A percentile compares a stretch with the other conserved stretches of the same genome.
phyloP scores from a whole-genome alignment of 1,140 invertebrate species.

The Eupristina koningsbergeri region DNA sequence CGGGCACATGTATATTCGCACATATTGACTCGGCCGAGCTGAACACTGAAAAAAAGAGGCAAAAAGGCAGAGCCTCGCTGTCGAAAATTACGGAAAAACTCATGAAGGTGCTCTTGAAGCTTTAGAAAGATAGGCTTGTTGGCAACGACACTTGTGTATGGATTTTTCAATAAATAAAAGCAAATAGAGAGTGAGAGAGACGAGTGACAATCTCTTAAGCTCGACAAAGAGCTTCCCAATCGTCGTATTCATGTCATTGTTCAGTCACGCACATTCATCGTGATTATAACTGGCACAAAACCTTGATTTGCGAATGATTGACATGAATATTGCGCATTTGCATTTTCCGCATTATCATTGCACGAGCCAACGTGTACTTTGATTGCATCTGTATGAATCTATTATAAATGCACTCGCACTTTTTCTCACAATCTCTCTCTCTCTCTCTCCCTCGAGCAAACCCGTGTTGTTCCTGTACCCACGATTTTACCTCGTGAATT shows the following conservation, averaged over 20 bases:
- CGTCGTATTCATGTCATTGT: background rate
- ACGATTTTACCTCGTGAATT: no score
- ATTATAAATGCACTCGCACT: no score
- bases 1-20: background rate
- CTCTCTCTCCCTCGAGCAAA: background rate
- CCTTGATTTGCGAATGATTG: background rate
- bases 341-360: background rate
- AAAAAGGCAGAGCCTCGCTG: background rate
- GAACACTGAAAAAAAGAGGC: background rate
- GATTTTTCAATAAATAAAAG: background rate
- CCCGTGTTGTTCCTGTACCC: background rate
- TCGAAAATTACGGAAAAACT: slow-evolving; percentile 13
- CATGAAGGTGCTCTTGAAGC: background rate
- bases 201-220: background rate
- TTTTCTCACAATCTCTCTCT: background rate
- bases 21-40: background rate
- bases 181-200: background rate
- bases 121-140: slow-evolving; percentile 27
- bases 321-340: background rate
- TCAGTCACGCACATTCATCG: background rate
- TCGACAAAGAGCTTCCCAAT: slow-evolving; percentile 42
- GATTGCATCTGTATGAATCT: background rate
- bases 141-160: background rate
- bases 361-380: background rate
- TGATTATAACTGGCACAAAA: background rate